A percentile compares a stretch with the other conserved stretches of the same genome.
Evolutionary conservation across 2,888 invertebrate genomes (phyloP).

Genomic region (Dilophus febrilis): DNA sequence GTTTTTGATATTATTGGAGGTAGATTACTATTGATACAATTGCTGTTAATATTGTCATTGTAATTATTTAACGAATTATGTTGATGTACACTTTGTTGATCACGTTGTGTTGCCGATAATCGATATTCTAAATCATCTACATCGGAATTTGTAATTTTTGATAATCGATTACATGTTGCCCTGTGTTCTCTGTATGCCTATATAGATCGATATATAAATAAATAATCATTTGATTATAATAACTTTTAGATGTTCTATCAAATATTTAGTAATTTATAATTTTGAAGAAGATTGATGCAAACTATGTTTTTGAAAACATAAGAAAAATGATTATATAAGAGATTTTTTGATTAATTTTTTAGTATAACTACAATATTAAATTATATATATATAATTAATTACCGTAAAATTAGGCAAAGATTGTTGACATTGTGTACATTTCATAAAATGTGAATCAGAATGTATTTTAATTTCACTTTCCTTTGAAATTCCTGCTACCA

Average conservation of each 20-base stretch:
- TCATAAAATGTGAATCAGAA: conserved; percentile 27
- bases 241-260: too few relatives aligned
- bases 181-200: conserved; percentile 32
- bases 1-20: background rate
- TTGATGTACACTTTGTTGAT: too few relatives aligned
- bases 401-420: conserved; percentile 29
- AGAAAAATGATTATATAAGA: too few relatives aligned
- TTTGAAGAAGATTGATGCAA: too few relatives aligned
- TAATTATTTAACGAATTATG: too few relatives aligned
- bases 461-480: conserved; percentile 20
- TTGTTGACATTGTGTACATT: conserved; percentile 32
- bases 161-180: conserved; percentile 16
- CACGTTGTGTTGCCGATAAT: conserved; percentile 8
- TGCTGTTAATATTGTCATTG: background rate
- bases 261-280: too few relatives aligned
- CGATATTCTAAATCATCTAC: conserved; percentile 20
- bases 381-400: conserved; percentile 6
- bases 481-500: conserved; percentile 18
- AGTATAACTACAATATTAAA: background rate
- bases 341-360: background rate
- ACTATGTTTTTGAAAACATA: too few relatives aligned
- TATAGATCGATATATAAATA: background rate
- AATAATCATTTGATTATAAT: too few relatives aligned
- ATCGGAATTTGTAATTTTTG: conserved; percentile 23
- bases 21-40: conserved; percentile 5